Percentiles rank a stretch among this genome's conserved stretches.
These are phyloP conservation scores for Aldabrachelys gigantea DNA, from an alignment of 2,113 vertebrate species.

Conservation along the genomic window DNA sequence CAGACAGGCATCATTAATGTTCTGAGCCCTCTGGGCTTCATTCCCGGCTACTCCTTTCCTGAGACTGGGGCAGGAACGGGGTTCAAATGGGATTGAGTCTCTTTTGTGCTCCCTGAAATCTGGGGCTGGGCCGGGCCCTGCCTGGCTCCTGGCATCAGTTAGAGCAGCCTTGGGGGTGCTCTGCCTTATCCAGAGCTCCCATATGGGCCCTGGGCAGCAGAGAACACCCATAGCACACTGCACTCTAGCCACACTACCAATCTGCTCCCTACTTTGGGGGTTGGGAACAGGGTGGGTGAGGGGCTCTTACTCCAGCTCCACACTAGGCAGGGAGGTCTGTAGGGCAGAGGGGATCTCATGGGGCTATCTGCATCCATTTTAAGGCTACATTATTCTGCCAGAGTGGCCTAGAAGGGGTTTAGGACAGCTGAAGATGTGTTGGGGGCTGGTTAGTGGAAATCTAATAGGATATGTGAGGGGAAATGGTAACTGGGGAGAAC, in stretches of 20 bases:
- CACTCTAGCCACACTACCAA: background rate
- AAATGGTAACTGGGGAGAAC: no score
- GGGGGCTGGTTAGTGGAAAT: no score
- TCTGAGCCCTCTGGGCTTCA: background rate
- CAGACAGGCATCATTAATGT: background rate
- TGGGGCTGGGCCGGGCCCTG: background rate
- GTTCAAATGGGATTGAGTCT: background rate
- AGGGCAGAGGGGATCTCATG: no score
- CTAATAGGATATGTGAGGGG: no score
- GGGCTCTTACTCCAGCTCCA: background rate
- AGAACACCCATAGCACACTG: background rate
- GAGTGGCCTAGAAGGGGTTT: no score
- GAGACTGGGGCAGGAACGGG: background rate
- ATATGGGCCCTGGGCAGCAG: background rate
- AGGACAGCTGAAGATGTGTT: no score
- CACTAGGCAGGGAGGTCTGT: no score
- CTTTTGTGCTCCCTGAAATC: background rate
- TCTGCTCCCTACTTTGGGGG: background rate
- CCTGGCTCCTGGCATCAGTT: background rate
- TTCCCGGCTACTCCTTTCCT: background rate
- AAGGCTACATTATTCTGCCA: no score
- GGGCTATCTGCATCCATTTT: no score
- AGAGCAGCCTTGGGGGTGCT: background rate
- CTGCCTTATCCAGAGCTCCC: background rate
- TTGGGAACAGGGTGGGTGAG: background rate